phyloP scores from a whole-genome alignment of 2,113 vertebrate genomes.

The Gymnocephalus cernua region DNA sequence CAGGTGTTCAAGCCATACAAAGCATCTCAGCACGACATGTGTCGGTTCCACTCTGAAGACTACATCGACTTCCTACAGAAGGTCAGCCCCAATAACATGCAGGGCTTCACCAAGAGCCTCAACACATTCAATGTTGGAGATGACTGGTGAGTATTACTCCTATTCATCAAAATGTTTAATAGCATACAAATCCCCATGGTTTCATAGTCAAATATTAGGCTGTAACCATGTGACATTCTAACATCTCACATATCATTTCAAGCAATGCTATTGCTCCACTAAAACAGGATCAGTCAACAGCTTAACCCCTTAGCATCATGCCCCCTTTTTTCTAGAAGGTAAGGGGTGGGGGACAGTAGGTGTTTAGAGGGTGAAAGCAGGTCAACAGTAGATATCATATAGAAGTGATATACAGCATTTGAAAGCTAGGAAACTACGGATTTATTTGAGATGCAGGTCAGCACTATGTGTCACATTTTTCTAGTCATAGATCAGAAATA shows the following conservation, averaged over 20 bases:
- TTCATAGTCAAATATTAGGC: not conserved
- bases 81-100: conserved; percentile 99
- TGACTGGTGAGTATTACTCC: conserved; percentile 89
- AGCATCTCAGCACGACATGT: conserved; percentile 99
- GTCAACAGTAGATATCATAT: no score
- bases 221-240: not conserved
- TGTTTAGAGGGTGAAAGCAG: no score
- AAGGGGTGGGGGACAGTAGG: no score
- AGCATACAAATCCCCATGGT: not conserved
- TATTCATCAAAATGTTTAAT: not conserved
- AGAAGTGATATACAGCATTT: no score
- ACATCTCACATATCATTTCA: not conserved
- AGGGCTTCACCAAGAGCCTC: conserved; percentile 99
- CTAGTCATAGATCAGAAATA: no score
- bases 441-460: no score
- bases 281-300: not conserved
- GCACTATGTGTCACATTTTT: no score
- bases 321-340: no score
- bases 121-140: conserved; percentile 98
- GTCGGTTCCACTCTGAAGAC: conserved; percentile 98
- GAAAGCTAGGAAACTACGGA: no score
- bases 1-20: conserved; percentile 99
- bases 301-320: no score
- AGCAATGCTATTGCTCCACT: not conserved
- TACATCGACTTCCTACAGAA: conserved; percentile 99